Conservation (phyloP, 2,113 vertebrate species). For the Nerophis ophidion region DNA sequence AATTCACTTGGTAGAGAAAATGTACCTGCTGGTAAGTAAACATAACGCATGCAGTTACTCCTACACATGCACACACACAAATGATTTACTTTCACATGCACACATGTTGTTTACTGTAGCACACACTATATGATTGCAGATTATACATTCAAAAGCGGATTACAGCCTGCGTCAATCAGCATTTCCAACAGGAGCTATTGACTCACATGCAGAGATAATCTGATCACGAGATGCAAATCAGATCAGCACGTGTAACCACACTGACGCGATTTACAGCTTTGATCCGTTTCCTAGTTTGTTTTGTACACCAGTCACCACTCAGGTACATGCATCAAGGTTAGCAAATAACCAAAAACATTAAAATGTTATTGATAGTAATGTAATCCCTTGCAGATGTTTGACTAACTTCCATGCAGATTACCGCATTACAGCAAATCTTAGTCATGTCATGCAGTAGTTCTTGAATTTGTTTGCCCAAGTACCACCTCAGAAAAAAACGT, state of each 20-base stretch:
- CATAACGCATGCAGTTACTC: slow-evolving; percentile 21
- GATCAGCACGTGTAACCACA: slow-evolving; percentile 15
- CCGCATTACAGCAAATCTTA: neutral
- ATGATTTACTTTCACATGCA: neutral
- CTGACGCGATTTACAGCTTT: neutral
- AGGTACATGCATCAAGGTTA: too few relatives aligned
- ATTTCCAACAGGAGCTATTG: slow-evolving; percentile 7
- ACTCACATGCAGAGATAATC: slow-evolving; percentile 24
- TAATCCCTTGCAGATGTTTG: neutral
- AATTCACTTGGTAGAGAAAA: slow-evolving; percentile 39
- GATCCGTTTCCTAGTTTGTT: neutral
- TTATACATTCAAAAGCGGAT: slow-evolving; percentile 23
- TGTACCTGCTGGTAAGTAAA: slow-evolving; percentile 50
- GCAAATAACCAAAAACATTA: neutral
- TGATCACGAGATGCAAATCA: slow-evolving; percentile 6
- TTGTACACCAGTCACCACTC: neutral
- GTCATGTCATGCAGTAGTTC: neutral
- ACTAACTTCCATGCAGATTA: neutral
- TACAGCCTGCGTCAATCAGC: slow-evolving; percentile 19
- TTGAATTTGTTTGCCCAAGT: too few relatives aligned
- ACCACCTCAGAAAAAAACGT: too few relatives aligned
- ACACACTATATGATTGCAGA: slow-evolving; percentile 6
- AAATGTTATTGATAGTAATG: neutral
- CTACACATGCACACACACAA: neutral
- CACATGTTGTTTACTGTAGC: too few relatives aligned